Base-by-base conservation (phyloP, 2,797 vertebrate species). In the Gallinago nigripennis region DNA sequence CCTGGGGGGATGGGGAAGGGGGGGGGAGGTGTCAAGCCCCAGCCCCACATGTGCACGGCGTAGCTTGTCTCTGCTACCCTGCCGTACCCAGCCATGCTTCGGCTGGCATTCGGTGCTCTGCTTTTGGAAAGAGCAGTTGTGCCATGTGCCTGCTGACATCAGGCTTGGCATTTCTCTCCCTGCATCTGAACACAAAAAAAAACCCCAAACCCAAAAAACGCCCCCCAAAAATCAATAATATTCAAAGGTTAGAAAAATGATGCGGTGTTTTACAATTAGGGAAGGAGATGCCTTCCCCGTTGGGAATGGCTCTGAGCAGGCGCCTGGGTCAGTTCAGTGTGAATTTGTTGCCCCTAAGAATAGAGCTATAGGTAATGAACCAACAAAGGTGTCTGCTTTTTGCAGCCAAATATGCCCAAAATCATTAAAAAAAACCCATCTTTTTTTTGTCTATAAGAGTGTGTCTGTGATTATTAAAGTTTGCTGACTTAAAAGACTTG, bases 101-200 rank as follows among this genome's bases (percentile, higher is more conserved):
- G 7, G 58, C 24, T 78, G 87, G 72, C 72, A 58, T 73, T 82
- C 57, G 60, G 33, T 30, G 45, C 72, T 88, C 82, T 8, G 2
- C 31, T 94, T 94, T 79, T 64, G 82, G 85, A 90, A 82, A 73
- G 80, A 90, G 39, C 48, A 72, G 7, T 81, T 53, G 65, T 88
- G 84, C 82, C 61, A 25, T 28, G 81, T 80, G 28, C 51, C 84
- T 92, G 57, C 79, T 95, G 91, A 88, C 91, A 87, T 58, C 69
- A 69, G 1, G 3, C 46, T 65, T 72, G 73, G 72, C 78, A 71
- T 90, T 94, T 91, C 64, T 84, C 16, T 72, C 60, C 78, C 64
- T 2, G 6, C 66, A 79, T 31, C 81, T 68, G 53, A 30, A 89
- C 70, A 27, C 84, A 76, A 56, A 61, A 90, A 51, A 68, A 76